Evolutionary conservation across 2,113 vertebrate species (phyloP).

Genomic region (Brachionichthys hirsutus): DNA sequence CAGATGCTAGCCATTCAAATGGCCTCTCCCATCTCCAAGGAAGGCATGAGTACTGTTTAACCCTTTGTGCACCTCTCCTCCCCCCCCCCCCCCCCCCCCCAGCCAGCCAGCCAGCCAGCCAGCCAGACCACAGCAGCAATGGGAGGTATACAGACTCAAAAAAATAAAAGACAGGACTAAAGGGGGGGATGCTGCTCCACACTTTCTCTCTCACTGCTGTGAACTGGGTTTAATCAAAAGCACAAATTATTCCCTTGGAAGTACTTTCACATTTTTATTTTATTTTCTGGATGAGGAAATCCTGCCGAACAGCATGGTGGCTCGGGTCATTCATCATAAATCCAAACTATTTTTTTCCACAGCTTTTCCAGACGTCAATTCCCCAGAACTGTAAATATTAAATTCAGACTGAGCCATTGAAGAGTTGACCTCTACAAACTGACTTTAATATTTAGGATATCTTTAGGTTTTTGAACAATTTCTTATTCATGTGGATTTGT

Average conservation of each 20-base stretch:
- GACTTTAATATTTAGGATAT: no score
- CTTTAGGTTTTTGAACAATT: no score
- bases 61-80: constrained; percentile 57
- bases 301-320: constrained; percentile 1
- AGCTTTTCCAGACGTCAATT: no score
- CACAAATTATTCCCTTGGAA: constrained; percentile 2
- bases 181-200: constrained; percentile 6
- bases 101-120: constrained; percentile 19
- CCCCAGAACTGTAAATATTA: neutral
- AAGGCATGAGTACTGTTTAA: constrained; percentile 71
- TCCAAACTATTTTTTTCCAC: neutral
- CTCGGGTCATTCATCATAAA: constrained; percentile 10
- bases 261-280: neutral
- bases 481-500: no score
- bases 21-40: constrained; percentile 72
- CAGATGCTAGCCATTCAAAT: constrained; percentile 76
- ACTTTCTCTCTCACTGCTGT: neutral
- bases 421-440: no score
- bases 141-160: constrained; percentile 15
- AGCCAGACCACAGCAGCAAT: neutral
- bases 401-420: neutral
- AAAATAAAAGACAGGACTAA: constrained; percentile 7
- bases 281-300: constrained; percentile 2
- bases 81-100: no score
- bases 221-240: neutral